These are phyloP conservation scores for Huso huso DNA, from an alignment of 2,797 vertebrate species.

Conservation along the genomic window DNA sequence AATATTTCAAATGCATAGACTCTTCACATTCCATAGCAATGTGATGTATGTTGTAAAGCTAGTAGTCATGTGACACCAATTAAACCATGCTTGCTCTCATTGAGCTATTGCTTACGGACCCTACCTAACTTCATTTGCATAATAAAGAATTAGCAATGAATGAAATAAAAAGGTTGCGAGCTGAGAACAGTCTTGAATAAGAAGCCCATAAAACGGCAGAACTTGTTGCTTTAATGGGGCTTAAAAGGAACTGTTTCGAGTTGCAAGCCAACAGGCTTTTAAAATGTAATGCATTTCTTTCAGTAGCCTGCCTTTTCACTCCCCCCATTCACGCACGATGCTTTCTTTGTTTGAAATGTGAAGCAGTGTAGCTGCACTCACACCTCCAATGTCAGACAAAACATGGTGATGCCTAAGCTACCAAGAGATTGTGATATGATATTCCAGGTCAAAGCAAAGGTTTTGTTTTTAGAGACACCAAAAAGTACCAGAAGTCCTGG, in stretches of 20 bases:
- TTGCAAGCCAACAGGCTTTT: constrained; percentile 1
- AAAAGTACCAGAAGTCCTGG: too few relatives aligned
- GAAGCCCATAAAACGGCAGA: neutral
- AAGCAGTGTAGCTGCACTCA: neutral
- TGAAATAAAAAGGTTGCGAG: neutral
- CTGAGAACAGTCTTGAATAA: neutral
- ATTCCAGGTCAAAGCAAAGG: too few relatives aligned
- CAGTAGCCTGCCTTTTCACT: constrained; percentile 4
- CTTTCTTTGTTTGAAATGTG: constrained; percentile 15
- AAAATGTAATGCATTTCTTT: constrained; percentile 7
- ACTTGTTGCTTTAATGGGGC: neutral
- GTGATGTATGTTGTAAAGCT: constrained; percentile 5
- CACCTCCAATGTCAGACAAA: too few relatives aligned
- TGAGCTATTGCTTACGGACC: constrained; percentile 2
- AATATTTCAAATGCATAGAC: too few relatives aligned
- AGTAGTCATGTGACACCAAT: neutral
- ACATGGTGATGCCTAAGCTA: too few relatives aligned
- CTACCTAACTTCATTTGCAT: constrained; percentile 4
- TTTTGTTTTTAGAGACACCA: too few relatives aligned
- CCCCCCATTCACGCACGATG: constrained; percentile 25
- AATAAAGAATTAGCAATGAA: constrained; percentile 12
- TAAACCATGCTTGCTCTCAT: neutral
- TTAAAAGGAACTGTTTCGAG: neutral
- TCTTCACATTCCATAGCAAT: constrained; percentile 14
- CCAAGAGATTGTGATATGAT: too few relatives aligned